phyloP scores from a whole-genome alignment of 1,140 invertebrate genomes.

The Stratiolaelaps scimitus region DNA sequence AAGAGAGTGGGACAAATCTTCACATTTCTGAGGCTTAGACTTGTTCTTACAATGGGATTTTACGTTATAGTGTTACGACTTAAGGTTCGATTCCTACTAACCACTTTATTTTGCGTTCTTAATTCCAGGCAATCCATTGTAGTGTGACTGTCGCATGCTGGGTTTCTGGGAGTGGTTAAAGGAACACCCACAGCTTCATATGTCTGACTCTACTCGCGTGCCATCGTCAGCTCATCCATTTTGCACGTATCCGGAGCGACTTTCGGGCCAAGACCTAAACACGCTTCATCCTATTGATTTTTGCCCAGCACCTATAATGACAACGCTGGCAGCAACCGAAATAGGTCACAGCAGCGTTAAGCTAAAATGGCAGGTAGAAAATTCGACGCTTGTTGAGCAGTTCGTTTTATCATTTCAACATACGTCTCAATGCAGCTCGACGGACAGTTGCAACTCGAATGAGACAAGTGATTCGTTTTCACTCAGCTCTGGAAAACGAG shows the following conservation, averaged over 20 bases:
- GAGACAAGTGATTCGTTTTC: slow-evolving; percentile 47
- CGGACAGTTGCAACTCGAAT: slow-evolving; percentile 39
- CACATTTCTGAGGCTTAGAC: too few relatives aligned
- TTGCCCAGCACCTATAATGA: slow-evolving; percentile 62
- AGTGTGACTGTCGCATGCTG: slow-evolving; percentile 67
- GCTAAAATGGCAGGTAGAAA: slow-evolving; percentile 74
- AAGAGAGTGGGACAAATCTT: too few relatives aligned
- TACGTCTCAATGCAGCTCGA: slow-evolving; percentile 48
- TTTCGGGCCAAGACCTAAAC: slow-evolving; percentile 58
- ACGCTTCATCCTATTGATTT: slow-evolving; percentile 62
- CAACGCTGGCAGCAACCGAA: slow-evolving; percentile 67
- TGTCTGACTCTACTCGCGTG: slow-evolving; percentile 13
- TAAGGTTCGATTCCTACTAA: too few relatives aligned
- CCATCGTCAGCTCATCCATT: slow-evolving; percentile 43
- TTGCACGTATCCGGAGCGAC: slow-evolving; percentile 62
- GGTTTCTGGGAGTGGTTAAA: slow-evolving; percentile 74
- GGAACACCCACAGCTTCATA: slow-evolving; percentile 60
- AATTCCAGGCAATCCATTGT: slow-evolving; percentile 62
- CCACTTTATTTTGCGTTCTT: too few relatives aligned
- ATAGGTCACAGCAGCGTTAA: slow-evolving; percentile 73
- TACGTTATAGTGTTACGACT: too few relatives aligned
- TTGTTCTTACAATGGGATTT: too few relatives aligned
- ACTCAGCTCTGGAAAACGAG: slow-evolving; percentile 53
- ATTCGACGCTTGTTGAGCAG: slow-evolving; percentile 66
- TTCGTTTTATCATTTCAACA: slow-evolving; percentile 73